These are phyloP conservation scores for Cinara cedri DNA, from an alignment of 2,888 invertebrate genomes.

Conservation along the genomic window DNA sequence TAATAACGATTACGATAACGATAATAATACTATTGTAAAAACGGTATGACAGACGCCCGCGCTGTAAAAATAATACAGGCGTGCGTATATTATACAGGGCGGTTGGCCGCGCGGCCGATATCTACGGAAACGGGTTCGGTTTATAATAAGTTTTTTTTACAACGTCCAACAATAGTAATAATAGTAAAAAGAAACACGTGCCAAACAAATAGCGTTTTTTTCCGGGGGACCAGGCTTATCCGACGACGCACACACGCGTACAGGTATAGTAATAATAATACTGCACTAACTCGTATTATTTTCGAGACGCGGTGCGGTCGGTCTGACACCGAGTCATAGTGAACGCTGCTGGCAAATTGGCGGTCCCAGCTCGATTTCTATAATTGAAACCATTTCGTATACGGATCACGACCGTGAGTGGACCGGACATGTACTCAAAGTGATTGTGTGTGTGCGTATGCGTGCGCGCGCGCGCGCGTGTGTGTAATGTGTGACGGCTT, in stretches of 20 bases:
- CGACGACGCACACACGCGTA: too few species aligned
- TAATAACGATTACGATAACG: too few species aligned
- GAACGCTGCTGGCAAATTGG: slow-evolving; percentile 30
- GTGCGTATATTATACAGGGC: too few species aligned
- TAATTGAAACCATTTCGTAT: slow-evolving; percentile 49
- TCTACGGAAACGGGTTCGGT: too few species aligned
- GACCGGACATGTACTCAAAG: slow-evolving; percentile 43
- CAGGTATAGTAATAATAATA: not conserved
- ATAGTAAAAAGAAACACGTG: too few species aligned
- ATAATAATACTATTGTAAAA: too few species aligned
- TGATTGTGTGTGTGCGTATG: slow-evolving; percentile 22
- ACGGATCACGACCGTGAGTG: slow-evolving; percentile 41
- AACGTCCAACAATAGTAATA: too few species aligned
- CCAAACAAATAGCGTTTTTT: not conserved
- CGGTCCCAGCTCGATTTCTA: slow-evolving; percentile 39
- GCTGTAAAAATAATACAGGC: not conserved
- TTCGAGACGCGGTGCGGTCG: not conserved
- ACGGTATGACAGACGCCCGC: too few species aligned
- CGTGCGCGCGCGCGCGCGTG: not conserved
- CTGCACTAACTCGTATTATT: not conserved
- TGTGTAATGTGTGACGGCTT: not conserved
- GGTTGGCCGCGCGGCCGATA: too few species aligned
- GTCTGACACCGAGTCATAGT: not conserved
- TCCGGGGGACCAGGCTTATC: not conserved
- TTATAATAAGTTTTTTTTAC: not conserved